phyloP scores from a whole-genome alignment of 2,888 invertebrate species.

The Oligia fasciuncula region DNA sequence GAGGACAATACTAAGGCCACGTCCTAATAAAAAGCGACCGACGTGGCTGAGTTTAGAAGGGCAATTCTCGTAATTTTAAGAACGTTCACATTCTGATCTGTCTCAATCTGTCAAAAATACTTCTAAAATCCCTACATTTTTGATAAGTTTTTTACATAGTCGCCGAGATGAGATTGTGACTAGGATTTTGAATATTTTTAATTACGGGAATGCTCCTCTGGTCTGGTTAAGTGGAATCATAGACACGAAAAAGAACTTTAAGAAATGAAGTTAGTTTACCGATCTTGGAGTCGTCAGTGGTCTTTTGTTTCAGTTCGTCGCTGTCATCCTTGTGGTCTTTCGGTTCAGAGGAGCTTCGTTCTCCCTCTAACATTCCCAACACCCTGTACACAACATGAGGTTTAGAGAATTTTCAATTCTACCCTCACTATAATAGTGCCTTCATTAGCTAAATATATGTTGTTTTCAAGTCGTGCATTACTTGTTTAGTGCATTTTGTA shows the following conservation, averaged over 20 bases:
- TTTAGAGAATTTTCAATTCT: conserved; percentile 19
- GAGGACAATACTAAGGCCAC: too few species aligned
- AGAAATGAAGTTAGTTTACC: conserved; percentile 54
- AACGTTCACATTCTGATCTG: too few species aligned
- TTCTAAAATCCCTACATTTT: neutral
- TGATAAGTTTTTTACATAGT: neutral
- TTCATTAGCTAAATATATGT: conserved; percentile 38
- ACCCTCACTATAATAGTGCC: neutral
- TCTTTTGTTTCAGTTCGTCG: conserved; percentile 35
- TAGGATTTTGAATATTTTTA: neutral
- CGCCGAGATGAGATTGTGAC: neutral
- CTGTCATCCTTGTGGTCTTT: conserved; percentile 81
- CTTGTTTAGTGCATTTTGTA: conserved; percentile 22
- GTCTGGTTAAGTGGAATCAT: neutral
- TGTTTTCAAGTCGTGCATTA: conserved; percentile 48
- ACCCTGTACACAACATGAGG: conserved; percentile 73
- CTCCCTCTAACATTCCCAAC: conserved; percentile 79
- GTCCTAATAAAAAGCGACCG: too few species aligned
- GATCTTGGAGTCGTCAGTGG: conserved; percentile 51
- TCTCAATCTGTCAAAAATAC: neutral
- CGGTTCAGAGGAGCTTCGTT: conserved; percentile 80
- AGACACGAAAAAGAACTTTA: neutral
- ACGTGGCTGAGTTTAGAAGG: too few species aligned
- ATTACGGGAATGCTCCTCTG: too few species aligned
- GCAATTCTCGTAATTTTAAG: too few species aligned